These are phyloP conservation scores for Minunthozetes semirufus DNA, from an alignment of 2,888 invertebrate genomes.

Conservation along the genomic window DNA sequence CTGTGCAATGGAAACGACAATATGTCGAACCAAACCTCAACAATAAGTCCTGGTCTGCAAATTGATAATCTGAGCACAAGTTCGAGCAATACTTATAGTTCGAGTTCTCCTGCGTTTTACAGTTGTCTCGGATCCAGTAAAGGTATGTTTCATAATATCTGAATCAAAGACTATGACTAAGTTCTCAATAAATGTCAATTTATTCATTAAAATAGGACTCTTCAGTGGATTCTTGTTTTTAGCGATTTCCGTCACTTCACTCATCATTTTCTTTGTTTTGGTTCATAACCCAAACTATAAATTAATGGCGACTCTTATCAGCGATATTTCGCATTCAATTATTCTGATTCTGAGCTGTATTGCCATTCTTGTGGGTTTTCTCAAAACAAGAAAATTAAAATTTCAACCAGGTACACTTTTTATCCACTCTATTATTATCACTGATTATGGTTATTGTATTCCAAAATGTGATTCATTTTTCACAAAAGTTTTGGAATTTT, in stretches of 20 bases:
- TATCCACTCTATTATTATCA: too few relatives aligned
- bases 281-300: slow-evolving; percentile 68
- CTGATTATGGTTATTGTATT: too few relatives aligned
- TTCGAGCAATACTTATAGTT: slow-evolving; percentile 33
- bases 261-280: slow-evolving; percentile 91
- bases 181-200: slow-evolving; percentile 54
- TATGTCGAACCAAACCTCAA: slow-evolving; percentile 18
- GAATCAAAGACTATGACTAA: background rate
- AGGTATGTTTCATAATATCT: slow-evolving; percentile 40
- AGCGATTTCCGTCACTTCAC: slow-evolving; percentile 81
- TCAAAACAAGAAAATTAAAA: slow-evolving; percentile 58
- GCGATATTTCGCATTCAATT: slow-evolving; percentile 81
- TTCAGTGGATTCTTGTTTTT: slow-evolving; percentile 83
- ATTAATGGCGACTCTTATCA: slow-evolving; percentile 77
- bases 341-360: slow-evolving; percentile 79
- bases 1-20: slow-evolving; percentile 36
- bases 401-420: slow-evolving; percentile 76
- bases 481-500: too few relatives aligned
- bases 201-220: slow-evolving; percentile 55
- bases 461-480: too few relatives aligned
- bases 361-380: slow-evolving; percentile 80
- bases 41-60: slow-evolving; percentile 13
- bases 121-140: slow-evolving; percentile 87
- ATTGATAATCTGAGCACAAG: slow-evolving; percentile 36
- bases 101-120: slow-evolving; percentile 46